Evolutionary conservation across 2,888 invertebrate genomes (phyloP), one percentile per base, ranked within the genome.

Genomic region (Drosophila austrosaltans): DNA sequence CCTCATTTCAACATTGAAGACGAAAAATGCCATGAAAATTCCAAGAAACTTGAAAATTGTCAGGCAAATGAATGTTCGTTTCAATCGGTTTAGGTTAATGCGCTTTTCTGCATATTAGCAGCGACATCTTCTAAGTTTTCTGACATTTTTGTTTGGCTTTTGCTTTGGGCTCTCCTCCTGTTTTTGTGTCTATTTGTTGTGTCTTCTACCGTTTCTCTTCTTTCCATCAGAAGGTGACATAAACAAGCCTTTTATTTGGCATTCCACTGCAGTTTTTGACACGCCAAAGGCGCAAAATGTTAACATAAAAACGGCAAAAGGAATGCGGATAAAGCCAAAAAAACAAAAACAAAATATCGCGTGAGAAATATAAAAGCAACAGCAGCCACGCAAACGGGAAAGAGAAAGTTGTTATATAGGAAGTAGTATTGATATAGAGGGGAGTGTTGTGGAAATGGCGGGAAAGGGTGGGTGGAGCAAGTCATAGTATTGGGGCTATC

Each of bases 171-270:
- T 10, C 22, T 3, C 3, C 10, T 44, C 4, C 10, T 20, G 7
- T 20, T 36, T 36, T 8, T 36, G 36, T 36, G 36, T 48, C 44
- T 20, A 48, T 20, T 8, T 48, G 20, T 16, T 16, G 22, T 48
- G 22, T 25, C 8, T 10, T 22, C 48, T 48, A 36, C 2, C 8
- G 8, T 25, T 10, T 12, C 22, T 48, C 7, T 8, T 25, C n/a
- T 6, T 10, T 22, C 39, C 67, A 71, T 72, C 72, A 60, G 76
- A 63, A 88, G 85, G 80, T 89, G 85, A 84, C 84, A 87, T 84
- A 84, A 85, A 85, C 89, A 87, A 85, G 89, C 84, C 80, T 74
- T 87, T 87, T 87, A 85, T 87, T 84, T 77, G 89, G 75, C 87
- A 80, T 72, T 81, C 72, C 64, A 75, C 67, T 72, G 85, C 85